Base-by-base conservation (phyloP, 2,797 vertebrate genomes). In the Galaxias olidus region DNA sequence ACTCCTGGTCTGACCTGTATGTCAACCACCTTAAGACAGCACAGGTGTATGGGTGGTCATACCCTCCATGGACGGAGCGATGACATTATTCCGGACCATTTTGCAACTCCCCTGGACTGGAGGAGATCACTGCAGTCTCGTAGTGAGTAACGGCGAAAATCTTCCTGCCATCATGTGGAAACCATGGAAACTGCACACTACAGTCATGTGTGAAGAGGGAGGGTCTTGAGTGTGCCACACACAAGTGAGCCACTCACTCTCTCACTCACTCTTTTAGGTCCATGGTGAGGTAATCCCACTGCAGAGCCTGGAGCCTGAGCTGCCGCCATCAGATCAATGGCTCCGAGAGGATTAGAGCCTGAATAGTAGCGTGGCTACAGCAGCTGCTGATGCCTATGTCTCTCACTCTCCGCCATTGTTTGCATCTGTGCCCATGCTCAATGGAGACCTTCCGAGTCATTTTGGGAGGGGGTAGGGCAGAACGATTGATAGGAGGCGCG, bases 271-370 rank as follows among this genome's bases (percentile, higher is more conserved):
- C 51, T 1, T 10, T 53, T 9, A 8, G 40, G 45, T 9, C 18
- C 18, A 1, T 20, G 45, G 46, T 69, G 68, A 66, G 60, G 73
- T 75, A 69, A 78, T 75, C 18, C 40, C 51, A 14, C 45, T 30
- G 59, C 19, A 17, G 10, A 8, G 53, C 11, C 52, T 19, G 42
- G 10, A 8, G 53, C 11, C 52, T 19, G 42, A 19, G 15, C 12
- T 9, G 12, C 44, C 18, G 46, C 60, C 45, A 50, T 66, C 47
- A 7, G 18, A 66, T 30, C 9, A 18, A 13, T 46, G 56, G 6
- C 40, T 19, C 3, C 13, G 44, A 48, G 44, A 30, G 59, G 62
- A 15, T 59, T 56, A 52, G 14, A 7, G 40, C 44, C 54, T 10
- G 2, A 41, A 46, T 0, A 2, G 17, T 17, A 1, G 49, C 49